A percentile compares a stretch with the other conserved stretches of the same genome.
These are phyloP conservation scores for Ypsolopha sequella DNA, from an alignment of 2,888 invertebrate genomes.

Conservation along the genomic window DNA sequence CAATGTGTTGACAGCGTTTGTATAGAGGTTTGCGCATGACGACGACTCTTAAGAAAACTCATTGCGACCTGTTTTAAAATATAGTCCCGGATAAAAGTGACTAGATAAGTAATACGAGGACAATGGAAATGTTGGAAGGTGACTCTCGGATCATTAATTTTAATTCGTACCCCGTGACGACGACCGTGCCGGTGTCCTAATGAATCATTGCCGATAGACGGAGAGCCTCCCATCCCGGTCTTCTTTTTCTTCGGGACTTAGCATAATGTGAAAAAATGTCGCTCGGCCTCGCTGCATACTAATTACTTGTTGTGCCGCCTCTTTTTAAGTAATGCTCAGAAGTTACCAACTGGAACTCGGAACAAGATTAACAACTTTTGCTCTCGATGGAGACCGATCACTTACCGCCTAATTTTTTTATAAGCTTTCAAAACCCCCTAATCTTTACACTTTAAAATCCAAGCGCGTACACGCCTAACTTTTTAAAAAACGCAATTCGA, in stretches of 20 bases:
- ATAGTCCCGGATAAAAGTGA: slow-evolving; percentile 57
- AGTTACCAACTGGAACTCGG: slow-evolving; percentile 45
- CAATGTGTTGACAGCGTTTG: too few relatives aligned
- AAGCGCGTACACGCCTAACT: slow-evolving; percentile 14
- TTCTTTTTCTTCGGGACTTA: slow-evolving; percentile 62
- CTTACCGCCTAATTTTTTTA: slow-evolving; percentile 42
- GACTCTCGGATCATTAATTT: slow-evolving; percentile 67
- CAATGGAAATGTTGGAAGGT: slow-evolving; percentile 22
- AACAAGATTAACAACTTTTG: slow-evolving; percentile 63
- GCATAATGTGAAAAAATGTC: slow-evolving; percentile 69
- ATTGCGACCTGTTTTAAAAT: slow-evolving; percentile 49
- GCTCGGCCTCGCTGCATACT: slow-evolving; percentile 60
- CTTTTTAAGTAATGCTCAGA: slow-evolving; percentile 39
- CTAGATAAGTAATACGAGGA: slow-evolving; percentile 30
- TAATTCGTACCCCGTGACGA: slow-evolving; percentile 65
- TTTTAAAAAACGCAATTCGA: slow-evolving; percentile 20
- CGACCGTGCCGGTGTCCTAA: slow-evolving; percentile 42
- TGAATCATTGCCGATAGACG: slow-evolving; percentile 68
- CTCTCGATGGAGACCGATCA: slow-evolving; percentile 47
- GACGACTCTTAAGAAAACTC: too few relatives aligned
- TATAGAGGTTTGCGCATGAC: too few relatives aligned
- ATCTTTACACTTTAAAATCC: slow-evolving; percentile 14
- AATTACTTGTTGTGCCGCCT: slow-evolving; percentile 64
- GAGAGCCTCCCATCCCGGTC: slow-evolving; percentile 38
- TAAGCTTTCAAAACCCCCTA: slow-evolving; percentile 39